Evolutionary conservation across 2,888 invertebrate genomes (phyloP), one percentile per base, ranked within the genome.

Genomic region (Frankliniella fusca): DNA sequence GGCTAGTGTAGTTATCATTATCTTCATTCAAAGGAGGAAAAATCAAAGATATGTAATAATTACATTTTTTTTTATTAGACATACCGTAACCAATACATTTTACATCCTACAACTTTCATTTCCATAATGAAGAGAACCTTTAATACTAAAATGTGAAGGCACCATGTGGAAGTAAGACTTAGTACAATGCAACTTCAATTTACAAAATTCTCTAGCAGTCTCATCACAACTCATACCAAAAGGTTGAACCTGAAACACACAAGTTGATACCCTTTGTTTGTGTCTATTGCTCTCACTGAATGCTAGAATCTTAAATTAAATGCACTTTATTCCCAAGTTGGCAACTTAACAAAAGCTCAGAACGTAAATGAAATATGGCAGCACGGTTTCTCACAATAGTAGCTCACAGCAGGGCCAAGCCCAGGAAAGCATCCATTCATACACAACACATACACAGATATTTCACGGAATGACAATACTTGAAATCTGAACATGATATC

Each of bases 41-140:
- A 76, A 76, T 9, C 70, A 70, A 54, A 61, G 27, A 27, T 76
- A 27, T 27, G 27, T 76, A 76, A 76, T 76, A 27, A 76, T 76
- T 76, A 76, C 70, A 76, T 76, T 76, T 38, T 38, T 38, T 38
- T 54, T 76, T 76, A 76, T 76, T 76, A 76, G 70, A 76, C 70
- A 76, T 76, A 76, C 70, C 70, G 70, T 76, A 76, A 76, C 70
- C 70, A 76, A 76, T 76, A 76, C 70, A 76, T 76, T 76, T 76
- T 76, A 76, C 70, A 76, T 76, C 70, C 70, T 76, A 76, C 70
- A 76, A 76, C 70, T 76, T 76, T 76, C 70, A 76, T 76, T 76
- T 76, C 27, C 27, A 2, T 76, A 76, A 76, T 76, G 70, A 76
- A 76, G 70, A 76, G 27, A 76, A 76, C 70, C 70, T 76, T 76